Conservation (phyloP, 2,888 invertebrate species). For the Stenchaetothrips biformis region DNA sequence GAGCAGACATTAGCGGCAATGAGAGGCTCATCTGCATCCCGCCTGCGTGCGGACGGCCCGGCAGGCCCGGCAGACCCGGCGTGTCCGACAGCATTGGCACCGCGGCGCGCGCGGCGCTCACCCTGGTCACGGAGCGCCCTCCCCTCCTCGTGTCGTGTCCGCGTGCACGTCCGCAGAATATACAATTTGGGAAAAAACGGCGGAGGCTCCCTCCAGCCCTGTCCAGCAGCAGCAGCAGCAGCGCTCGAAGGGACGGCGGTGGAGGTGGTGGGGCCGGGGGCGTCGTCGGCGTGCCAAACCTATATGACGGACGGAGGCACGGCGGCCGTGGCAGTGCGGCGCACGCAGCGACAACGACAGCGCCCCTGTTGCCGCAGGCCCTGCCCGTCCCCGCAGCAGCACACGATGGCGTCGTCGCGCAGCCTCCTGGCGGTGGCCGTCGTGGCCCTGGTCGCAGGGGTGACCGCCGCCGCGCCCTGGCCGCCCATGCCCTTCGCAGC, state of each 20-base stretch:
- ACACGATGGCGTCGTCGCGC: not conserved
- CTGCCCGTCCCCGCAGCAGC: not conserved
- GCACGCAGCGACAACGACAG: not conserved
- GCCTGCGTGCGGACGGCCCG: no score
- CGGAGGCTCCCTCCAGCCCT: not conserved
- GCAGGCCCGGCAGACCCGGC: no score
- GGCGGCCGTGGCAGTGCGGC: not conserved
- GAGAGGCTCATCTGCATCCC: no score
- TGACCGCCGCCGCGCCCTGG: not conserved
- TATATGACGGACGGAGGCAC: not conserved
- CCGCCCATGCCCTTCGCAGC: not conserved
- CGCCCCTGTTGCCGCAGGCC: not conserved
- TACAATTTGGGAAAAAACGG: slow-evolving; percentile 8
- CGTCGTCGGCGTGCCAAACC: not conserved
- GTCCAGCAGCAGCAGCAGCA: not conserved
- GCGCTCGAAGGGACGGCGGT: not conserved
- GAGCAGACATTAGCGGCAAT: no score
- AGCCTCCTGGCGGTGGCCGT: not conserved
- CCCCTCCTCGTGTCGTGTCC: no score
- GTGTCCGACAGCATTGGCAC: no score
- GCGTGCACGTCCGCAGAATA: not conserved
- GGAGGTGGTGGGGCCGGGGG: not conserved
- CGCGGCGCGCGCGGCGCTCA: no score
- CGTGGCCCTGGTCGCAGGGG: not conserved
- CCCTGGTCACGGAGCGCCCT: no score